These are phyloP conservation scores for Anagyrus pseudococci DNA, from an alignment of 2,888 invertebrate species.

Conservation along the genomic window DNA sequence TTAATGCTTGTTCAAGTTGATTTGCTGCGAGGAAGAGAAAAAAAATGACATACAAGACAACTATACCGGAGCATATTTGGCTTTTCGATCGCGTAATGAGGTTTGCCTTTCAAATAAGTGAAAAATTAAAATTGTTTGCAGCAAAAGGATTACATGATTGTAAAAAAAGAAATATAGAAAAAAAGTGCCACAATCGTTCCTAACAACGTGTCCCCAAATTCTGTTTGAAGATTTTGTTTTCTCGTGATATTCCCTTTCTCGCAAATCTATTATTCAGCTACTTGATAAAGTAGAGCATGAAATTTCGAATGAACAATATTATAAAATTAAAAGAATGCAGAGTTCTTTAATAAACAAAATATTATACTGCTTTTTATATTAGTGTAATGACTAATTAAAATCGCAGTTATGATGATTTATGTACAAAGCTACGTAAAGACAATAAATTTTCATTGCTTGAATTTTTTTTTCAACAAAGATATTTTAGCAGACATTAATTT, in stretches of 20 bases:
- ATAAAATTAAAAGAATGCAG: too few relatives aligned
- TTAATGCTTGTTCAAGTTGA: neutral
- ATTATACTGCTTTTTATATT: too few relatives aligned
- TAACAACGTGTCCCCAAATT: slow-evolving; percentile 37
- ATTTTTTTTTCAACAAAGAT: too few relatives aligned
- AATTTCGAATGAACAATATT: too few relatives aligned
- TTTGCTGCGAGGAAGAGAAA: slow-evolving; percentile 13
- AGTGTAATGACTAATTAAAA: too few relatives aligned
- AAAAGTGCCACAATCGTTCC: slow-evolving; percentile 49
- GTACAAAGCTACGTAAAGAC: too few relatives aligned
- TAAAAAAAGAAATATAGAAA: slow-evolving; percentile 15
- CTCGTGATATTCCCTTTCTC: neutral
- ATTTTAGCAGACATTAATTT: too few relatives aligned
- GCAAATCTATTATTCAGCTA: too few relatives aligned
- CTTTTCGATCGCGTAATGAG: slow-evolving; percentile 42
- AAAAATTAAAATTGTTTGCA: slow-evolving; percentile 30
- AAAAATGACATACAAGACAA: slow-evolving; percentile 24
- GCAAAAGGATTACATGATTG: slow-evolving; percentile 4
- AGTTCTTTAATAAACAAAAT: too few relatives aligned
- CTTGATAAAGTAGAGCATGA: too few relatives aligned
- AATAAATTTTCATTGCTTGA: too few relatives aligned
- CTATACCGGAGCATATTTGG: slow-evolving; percentile 39
- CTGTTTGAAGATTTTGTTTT: slow-evolving; percentile 7
- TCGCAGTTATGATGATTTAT: too few relatives aligned
- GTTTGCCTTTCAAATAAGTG: slow-evolving; percentile 25